phyloP scores from a whole-genome alignment of 2,888 invertebrate species.

The Pammene fasciana region DNA sequence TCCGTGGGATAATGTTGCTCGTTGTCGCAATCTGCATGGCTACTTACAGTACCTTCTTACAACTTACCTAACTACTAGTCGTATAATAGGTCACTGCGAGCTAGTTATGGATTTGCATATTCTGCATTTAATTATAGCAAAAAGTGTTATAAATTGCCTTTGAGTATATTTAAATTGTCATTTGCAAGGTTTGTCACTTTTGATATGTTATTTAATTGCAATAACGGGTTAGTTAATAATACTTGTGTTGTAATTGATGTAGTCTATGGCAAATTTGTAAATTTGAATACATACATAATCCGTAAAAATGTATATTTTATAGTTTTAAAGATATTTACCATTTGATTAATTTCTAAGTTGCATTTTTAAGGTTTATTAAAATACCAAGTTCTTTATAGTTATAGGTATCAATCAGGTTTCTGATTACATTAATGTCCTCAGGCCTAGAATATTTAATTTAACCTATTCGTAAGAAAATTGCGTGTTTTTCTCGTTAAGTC shows the following conservation, averaged over 20 bases:
- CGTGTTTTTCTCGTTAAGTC: constrained; percentile 34
- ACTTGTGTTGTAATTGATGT: neutral
- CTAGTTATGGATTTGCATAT: constrained; percentile 34
- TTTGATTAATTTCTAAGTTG: neutral
- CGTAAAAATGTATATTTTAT: no score
- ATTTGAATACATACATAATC: no score
- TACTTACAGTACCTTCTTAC: constrained; percentile 35
- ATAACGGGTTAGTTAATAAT: neutral
- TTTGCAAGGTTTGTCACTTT: constrained; percentile 22
- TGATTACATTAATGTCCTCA: constrained; percentile 20
- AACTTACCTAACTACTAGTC: constrained; percentile 51
- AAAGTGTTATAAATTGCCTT: constrained; percentile 23
- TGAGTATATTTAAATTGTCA: constrained; percentile 24
- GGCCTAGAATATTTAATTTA: constrained; percentile 19
- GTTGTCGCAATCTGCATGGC: constrained; percentile 52
- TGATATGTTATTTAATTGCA: neutral
- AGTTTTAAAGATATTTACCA: no score
- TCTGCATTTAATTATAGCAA: constrained; percentile 37
- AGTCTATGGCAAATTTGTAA: neutral
- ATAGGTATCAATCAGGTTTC: constrained; percentile 4
- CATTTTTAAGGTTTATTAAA: neutral
- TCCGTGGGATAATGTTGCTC: constrained; percentile 58
- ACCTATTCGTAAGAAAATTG: constrained; percentile 32
- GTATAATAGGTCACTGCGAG: constrained; percentile 27
- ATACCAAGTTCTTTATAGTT: neutral